Base-by-base conservation (phyloP, 2,888 invertebrate genomes). In the Minunthozetes semirufus region DNA sequence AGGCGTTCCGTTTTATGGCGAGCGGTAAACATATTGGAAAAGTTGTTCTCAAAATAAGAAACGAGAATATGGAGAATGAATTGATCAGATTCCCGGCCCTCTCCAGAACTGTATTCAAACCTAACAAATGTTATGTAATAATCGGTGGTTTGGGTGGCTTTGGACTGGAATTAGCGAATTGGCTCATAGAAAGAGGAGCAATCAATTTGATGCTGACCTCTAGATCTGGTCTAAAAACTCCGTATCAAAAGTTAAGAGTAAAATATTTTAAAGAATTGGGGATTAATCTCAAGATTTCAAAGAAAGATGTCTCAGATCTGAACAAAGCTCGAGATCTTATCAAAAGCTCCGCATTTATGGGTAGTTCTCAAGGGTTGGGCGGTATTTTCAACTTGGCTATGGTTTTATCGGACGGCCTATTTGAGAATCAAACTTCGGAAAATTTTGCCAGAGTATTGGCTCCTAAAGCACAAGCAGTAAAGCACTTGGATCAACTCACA, bases 1-100 rank as follows among this genome's bases (percentile, higher is more conserved):
- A 91, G 82, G 94, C 95, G 1, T 97, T 95, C 87, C 82, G 87
- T 78, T 94, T 87, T 84, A 97, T 98, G 94, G 96, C 96, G 17
- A 90, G 93, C 15, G 98, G 98, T 77, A 94, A 93, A 83, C 98
- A 98, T 84, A 94, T 97, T 80, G 98, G 98, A 80, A 98, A 98
- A 87, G 97, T 98, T 72, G 83, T 97, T 72, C 84, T 98, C 79
- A 91, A 94, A 81, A 81, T 85, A 38, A 80, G 83, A 63, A 79
- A 80, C 25, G 83, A 82, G 75, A 15, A 46, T 6, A 72, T 15
- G 17, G 29, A 9, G 22, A 13, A 66, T 38, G 5, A 0, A 22
- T 33, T 66, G 8, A 17, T 19, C 29, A 27, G 22, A 56, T 56
- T 25, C 17, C 61, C 61, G 11, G 22, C 95, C 15, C 88, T 93